Evolutionary conservation across 2,113 vertebrate genomes (phyloP), one percentile per base, ranked within the genome.

Genomic region (Aspiorhynchus laticeps): DNA sequence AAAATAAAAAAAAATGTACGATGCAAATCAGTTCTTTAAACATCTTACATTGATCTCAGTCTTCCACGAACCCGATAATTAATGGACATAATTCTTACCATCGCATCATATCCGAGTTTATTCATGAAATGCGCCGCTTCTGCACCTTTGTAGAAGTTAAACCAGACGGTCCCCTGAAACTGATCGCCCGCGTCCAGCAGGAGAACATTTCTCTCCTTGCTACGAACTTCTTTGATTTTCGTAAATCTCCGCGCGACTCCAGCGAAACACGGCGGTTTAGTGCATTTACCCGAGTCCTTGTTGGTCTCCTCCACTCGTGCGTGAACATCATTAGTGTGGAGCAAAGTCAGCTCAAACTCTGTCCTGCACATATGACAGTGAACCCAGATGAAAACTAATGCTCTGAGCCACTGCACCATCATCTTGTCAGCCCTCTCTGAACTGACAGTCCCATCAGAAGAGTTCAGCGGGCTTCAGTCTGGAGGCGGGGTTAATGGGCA

Each of bases 291-390:
- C 0, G 96, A 94, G 90, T 93, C 90, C 4, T 11, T 19, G 91
- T 89, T 94, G 67, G 95, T 97, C 91, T 97, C 94, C 87, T 98
- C 97, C 87, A 98, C 94, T 0, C 97, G 93, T 7, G 94, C 97
- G 92, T 98, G 97, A n/a, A 97, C 95, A 87, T 98, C 97, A 92
- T 98, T 98, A 80, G 97, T 98, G 94, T 98, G 97, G 28, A 98
- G 93, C n/a, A 98, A 90, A 2, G 96, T 95, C 86, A 98, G 94
- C 36, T 96, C 93, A 91, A 95, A 96, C 69, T 91, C 33, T 0
- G 85, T 84, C 0, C 87, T 89, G 24, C 74, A 24, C 8, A 85
- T 38, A 67, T 48, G 76, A 1, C 80, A 84, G 19, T 81, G 65
- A 7, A 89, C n/a, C 81, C 84, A 90, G 81, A 92, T 31, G 33